Conservation (phyloP, 2,888 invertebrate genomes). For the Diarsia brunnea region DNA sequence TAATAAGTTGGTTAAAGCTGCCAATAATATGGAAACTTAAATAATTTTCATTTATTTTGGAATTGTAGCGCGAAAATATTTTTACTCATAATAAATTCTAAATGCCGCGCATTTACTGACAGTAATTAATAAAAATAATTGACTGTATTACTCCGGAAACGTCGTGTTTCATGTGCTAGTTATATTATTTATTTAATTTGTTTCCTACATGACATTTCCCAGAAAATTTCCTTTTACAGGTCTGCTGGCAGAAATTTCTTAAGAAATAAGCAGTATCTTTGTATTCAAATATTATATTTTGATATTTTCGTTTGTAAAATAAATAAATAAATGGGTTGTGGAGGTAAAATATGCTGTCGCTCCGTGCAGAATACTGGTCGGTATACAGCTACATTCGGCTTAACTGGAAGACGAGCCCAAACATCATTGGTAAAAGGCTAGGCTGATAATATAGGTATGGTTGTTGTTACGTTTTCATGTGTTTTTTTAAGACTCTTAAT, state of each 20-base stretch:
- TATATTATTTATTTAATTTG: not conserved
- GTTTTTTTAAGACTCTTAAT: no score
- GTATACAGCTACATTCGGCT: not conserved
- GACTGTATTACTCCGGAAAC: constrained; percentile 33
- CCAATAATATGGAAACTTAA: constrained; percentile 1
- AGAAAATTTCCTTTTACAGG: no score
- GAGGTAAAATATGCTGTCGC: not conserved
- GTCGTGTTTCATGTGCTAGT: constrained; percentile 13
- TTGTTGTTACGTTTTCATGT: no score
- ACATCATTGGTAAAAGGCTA: no score
- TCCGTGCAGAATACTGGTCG: not conserved
- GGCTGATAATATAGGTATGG: no score
- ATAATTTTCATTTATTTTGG: not conserved
- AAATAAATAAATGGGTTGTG: not conserved
- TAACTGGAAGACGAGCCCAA: not conserved
- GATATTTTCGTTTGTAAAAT: no score
- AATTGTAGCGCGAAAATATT: constrained; percentile 5
- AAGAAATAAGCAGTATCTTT: no score
- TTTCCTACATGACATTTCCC: not conserved
- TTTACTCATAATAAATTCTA: constrained; percentile 5
- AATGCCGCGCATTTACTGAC: constrained; percentile 34
- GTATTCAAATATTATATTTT: no score
- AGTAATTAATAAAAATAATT: constrained; percentile 47
- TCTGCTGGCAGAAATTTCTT: no score
- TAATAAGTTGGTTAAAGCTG: not conserved